Conservation (phyloP, 2,113 vertebrate species). For the Fregata magnificens region DNA sequence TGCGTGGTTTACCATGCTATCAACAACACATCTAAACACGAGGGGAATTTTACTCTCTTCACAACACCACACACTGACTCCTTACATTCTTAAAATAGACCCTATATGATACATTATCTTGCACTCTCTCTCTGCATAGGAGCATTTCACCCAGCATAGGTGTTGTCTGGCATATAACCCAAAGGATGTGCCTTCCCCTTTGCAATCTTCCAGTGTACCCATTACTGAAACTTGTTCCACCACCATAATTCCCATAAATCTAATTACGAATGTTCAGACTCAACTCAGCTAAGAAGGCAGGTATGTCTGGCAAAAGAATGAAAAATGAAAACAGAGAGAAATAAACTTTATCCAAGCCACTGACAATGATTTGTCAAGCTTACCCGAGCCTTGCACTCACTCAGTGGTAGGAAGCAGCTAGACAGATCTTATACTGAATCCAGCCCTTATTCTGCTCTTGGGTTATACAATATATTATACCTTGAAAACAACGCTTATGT, state of each 20-base stretch:
- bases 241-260: not conserved
- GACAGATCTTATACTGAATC: slow-evolving; percentile 10
- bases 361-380: slow-evolving; percentile 57
- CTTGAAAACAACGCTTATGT: not conserved
- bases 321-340: slow-evolving; percentile 22
- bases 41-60: not conserved
- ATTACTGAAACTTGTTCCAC: not conserved
- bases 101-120: not conserved
- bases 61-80: not conserved
- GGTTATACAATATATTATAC: slow-evolving; percentile 43
- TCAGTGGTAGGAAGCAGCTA: slow-evolving; percentile 27
- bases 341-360: slow-evolving; percentile 11
- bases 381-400: slow-evolving; percentile 1
- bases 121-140: not conserved
- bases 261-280: not conserved
- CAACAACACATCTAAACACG: not conserved
- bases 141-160: not conserved
- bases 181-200: not conserved
- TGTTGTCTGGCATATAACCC: not conserved
- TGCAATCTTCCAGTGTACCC: not conserved
- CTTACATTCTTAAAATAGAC: not conserved
- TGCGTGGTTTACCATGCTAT: not conserved
- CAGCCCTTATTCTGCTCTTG: slow-evolving; percentile 6
- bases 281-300: not conserved
- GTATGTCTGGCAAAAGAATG: slow-evolving; percentile 25